Evolutionary conservation across 53 echinoderm and acorn worm genomes (phyloP).

Genomic region (Glandiceps talaboti): DNA sequence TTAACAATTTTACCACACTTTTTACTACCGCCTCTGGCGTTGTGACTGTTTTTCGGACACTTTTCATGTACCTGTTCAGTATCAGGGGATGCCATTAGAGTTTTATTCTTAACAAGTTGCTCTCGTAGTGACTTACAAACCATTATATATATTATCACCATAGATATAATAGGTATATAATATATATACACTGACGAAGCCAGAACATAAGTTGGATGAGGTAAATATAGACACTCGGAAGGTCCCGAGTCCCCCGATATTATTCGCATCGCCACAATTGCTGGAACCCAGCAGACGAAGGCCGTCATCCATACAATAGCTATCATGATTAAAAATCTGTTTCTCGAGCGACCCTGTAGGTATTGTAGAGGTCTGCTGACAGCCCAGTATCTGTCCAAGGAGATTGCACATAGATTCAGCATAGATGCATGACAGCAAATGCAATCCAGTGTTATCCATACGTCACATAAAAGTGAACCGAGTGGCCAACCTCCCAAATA

Average conservation of each 20-base stretch:
- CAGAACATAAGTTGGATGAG: constrained; percentile 35
- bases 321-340: constrained; percentile 19
- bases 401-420: constrained; percentile 49
- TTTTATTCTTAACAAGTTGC: not conserved
- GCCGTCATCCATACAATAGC: constrained; percentile 29
- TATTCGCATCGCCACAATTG: constrained; percentile 16
- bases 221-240: constrained; percentile 32
- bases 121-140: not conserved
- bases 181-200: constrained; percentile 35
- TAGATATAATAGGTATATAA: constrained; percentile 27
- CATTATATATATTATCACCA: constrained; percentile 35
- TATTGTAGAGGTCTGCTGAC: constrained; percentile 44
- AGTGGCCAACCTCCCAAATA: constrained; percentile 50
- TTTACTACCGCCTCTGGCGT: not conserved
- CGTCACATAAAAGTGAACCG: constrained; percentile 37
- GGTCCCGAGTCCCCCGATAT: constrained; percentile 15
- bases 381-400: constrained; percentile 52
- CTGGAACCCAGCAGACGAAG: constrained; percentile 40
- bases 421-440: constrained; percentile 54
- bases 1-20: no score
- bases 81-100: not conserved
- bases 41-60: not conserved
- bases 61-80: no score
- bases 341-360: constrained; percentile 18
- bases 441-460: constrained; percentile 49